A percentile compares a stretch with the other conserved stretches of the same genome.
These are phyloP conservation scores for Anastrepha obliqua DNA, from an alignment of 1,140 invertebrate species.

Conservation along the genomic window DNA sequence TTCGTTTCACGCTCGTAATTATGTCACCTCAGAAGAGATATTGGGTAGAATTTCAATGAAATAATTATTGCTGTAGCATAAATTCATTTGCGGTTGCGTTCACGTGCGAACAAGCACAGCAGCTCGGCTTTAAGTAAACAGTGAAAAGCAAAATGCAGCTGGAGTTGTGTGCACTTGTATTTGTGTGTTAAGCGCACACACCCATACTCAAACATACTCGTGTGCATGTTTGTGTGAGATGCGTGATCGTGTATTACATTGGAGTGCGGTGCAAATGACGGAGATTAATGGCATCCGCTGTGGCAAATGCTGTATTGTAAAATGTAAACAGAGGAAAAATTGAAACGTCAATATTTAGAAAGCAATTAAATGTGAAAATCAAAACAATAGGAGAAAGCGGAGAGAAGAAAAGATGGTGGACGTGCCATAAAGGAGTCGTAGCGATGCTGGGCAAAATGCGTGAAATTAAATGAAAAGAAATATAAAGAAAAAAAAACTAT, in stretches of 20 bases:
- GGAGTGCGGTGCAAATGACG: slow-evolving; percentile 33
- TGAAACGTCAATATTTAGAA: slow-evolving; percentile 46
- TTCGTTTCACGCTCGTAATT: neutral
- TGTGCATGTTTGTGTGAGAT: neutral
- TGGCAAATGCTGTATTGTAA: slow-evolving; percentile 9
- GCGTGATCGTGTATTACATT: neutral
- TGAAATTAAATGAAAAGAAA: neutral
- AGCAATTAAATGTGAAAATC: slow-evolving; percentile 17
- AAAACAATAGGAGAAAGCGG: neutral
- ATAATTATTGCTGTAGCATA: slow-evolving; percentile 47
- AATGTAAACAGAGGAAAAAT: slow-evolving; percentile 28
- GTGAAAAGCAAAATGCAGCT: neutral
- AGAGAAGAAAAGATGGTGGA: neutral
- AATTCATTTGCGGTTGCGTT: slow-evolving; percentile 45
- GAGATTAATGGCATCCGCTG: slow-evolving; percentile 5
- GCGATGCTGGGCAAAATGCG: neutral
- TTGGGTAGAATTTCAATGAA: slow-evolving; percentile 45
- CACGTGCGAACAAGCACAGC: slow-evolving; percentile 18
- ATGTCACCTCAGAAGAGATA: neutral
- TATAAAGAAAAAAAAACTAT: neutral
- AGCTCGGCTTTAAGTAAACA: slow-evolving; percentile 11
- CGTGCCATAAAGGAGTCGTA: neutral
- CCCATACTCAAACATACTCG: neutral
- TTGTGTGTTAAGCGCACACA: neutral
- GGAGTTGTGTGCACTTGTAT: neutral